Evolutionary conservation across 2,888 invertebrate genomes (phyloP), one percentile per base, ranked within the genome.

Genomic region (Athalia cordata): DNA sequence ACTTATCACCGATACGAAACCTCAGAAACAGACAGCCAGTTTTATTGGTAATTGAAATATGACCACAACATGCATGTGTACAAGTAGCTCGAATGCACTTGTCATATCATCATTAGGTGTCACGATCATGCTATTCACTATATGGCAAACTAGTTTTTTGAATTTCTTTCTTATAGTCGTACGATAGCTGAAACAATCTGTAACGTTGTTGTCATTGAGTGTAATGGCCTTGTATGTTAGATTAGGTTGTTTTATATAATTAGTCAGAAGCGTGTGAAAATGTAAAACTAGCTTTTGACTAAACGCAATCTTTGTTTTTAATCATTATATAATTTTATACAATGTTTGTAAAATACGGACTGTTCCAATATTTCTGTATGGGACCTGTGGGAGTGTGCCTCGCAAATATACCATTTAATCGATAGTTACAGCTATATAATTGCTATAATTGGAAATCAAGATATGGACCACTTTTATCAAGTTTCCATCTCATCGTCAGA

Each of bases 271-370:
- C 15, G 59, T 47, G 29, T 62, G 29, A 45, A 59, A 8, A 47
- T 52, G 13, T 59, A 47, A 15, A 13, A 57, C 8, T 72, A 75
- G 64, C 52, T 64, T 62, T 72, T 50, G 61, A 9, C 64, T 52
- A 75, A 13, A 11, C 47, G 57, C 59, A 59, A 59, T 72, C 57
- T 59, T 59, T 72, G 72, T 72, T 72, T 59, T 47, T 72, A 72
- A 72, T 72, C 57, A 59, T 47, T 72, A 47, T 72, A 52, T 43
- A 13, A 72, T 72, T 72, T 43, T 72, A 72, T 57, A 72, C 72
- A 59, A 59, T 72, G 45, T 72, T 62, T 75, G 62, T 75, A 75
- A 75, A 62, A 52, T 75, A 62, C 75, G 62, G 50, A 50, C 43
- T 15, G 62, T 75, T 52, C n/a, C 11, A 11, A 8, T 67, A 9